These are phyloP conservation scores for Microvelia longipes DNA, from an alignment of 1,140 invertebrate genomes.

Conservation along the genomic window DNA sequence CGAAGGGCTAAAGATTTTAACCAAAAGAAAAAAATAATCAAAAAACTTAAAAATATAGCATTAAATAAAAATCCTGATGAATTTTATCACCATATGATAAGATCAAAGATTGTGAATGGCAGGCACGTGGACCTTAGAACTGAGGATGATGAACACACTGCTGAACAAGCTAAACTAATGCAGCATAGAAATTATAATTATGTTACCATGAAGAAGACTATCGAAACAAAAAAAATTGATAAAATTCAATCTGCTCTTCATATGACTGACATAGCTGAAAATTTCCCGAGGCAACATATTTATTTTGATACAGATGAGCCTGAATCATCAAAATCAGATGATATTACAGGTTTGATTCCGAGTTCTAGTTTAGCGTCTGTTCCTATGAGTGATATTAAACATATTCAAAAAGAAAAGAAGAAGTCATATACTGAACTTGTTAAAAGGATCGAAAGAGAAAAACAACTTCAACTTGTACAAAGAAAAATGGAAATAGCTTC, in stretches of 20 bases:
- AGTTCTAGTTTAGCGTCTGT: background rate
- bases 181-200: background rate
- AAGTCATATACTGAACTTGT: conserved; percentile 60
- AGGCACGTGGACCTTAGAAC: background rate
- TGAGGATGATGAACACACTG: background rate
- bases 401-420: conserved; percentile 20
- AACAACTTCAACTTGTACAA: conserved; percentile 60
- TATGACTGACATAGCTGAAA: background rate
- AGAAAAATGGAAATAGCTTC: conserved; percentile 69
- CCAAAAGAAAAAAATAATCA: too few species aligned
- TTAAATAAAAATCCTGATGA: too few species aligned
- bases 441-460: conserved; percentile 67
- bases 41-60: too few species aligned
- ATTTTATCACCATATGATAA: too few species aligned
- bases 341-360: background rate
- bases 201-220: background rate
- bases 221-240: background rate
- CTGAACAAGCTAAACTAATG: background rate
- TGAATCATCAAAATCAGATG: background rate
- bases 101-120: too few species aligned
- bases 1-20: too few species aligned
- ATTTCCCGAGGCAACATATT: background rate
- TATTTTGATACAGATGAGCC: background rate
- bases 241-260: background rate
- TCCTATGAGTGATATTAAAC: background rate